phyloP scores from a whole-genome alignment of 2,888 invertebrate species.

The Acronicta alni region DNA sequence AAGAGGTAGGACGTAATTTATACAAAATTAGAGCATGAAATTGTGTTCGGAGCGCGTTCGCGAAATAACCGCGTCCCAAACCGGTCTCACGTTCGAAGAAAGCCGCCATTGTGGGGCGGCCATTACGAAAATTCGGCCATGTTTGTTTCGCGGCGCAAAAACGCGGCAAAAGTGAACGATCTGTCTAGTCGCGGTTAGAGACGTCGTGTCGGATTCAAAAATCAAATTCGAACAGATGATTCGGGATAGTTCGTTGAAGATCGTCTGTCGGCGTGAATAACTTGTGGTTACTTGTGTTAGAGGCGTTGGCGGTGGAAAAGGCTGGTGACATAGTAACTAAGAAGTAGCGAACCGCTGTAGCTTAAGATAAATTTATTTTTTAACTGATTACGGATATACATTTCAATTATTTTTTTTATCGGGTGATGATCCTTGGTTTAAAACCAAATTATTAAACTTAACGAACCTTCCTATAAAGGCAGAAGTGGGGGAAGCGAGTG shows the following conservation, averaged over 20 bases:
- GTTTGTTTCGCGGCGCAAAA: conserved; percentile 78
- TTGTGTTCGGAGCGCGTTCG: conserved; percentile 70
- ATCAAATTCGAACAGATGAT: conserved; percentile 69
- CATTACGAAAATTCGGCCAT: conserved; percentile 86
- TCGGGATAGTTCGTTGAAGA: conserved; percentile 58
- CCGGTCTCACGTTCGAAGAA: conserved; percentile 77
- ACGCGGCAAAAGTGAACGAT: conserved; percentile 75
- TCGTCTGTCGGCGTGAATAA: conserved; percentile 56
- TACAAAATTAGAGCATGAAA: conserved; percentile 72
- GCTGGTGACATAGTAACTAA: conserved; percentile 17
- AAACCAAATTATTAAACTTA: conserved; percentile 1
- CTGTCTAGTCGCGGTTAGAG: conserved; percentile 65
- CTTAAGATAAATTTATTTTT: conserved; percentile 6
- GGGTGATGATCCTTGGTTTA: neutral
- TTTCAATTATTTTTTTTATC: neutral
- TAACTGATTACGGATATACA: neutral
- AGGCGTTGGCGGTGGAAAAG: conserved; percentile 48
- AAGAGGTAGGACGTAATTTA: conserved; percentile 80
- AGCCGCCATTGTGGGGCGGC: conserved; percentile 77
- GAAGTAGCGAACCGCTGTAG: conserved; percentile 37
- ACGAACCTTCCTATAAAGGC: conserved; percentile 2
- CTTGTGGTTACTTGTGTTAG: conserved; percentile 55
- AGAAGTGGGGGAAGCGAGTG: conserved; percentile 17
- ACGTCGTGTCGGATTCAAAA: conserved; percentile 63
- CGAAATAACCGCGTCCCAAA: conserved; percentile 74